Percentiles rank a stretch among this genome's conserved stretches.
phyloP scores from a whole-genome alignment of 2,113 vertebrate genomes.

The Microcebus lehilahytsara region DNA sequence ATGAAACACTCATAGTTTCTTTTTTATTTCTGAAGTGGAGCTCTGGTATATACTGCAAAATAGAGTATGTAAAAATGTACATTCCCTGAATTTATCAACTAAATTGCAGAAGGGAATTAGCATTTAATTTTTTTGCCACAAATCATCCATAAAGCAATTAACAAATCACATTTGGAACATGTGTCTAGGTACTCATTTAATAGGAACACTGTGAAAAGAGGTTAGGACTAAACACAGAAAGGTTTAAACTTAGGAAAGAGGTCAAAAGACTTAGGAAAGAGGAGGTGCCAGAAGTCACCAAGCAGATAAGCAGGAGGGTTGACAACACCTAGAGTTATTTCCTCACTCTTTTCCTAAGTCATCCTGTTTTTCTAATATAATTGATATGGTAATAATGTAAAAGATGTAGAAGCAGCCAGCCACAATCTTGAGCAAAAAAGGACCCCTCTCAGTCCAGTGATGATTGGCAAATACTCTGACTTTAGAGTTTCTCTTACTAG shows the following conservation, averaged over 20 bases:
- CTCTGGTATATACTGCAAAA: neutral
- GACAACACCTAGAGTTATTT: neutral
- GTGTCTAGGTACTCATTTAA: neutral
- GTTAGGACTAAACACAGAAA: neutral
- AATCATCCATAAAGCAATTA: constrained; percentile 45
- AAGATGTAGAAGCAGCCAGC: neutral
- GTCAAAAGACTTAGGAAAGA: neutral
- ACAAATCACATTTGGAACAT: neutral
- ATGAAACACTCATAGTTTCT: neutral
- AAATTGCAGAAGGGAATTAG: neutral
- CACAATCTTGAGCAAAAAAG: neutral
- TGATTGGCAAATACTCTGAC: neutral
- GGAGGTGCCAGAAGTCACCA: neutral
- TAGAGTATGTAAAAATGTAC: neutral
- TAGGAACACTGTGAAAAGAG: neutral
- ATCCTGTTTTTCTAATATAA: neutral
- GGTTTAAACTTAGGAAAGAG: neutral
- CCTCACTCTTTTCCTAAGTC: neutral
- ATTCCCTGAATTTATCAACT: neutral
- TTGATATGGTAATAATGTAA: neutral
- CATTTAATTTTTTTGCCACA: constrained; percentile 16
- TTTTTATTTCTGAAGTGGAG: neutral
- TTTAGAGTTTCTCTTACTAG: neutral
- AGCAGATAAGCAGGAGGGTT: neutral
- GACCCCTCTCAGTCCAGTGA: neutral